These are phyloP conservation scores for Poecilia latipinna DNA, from an alignment of 2,113 vertebrate genomes.

Conservation along the genomic window DNA sequence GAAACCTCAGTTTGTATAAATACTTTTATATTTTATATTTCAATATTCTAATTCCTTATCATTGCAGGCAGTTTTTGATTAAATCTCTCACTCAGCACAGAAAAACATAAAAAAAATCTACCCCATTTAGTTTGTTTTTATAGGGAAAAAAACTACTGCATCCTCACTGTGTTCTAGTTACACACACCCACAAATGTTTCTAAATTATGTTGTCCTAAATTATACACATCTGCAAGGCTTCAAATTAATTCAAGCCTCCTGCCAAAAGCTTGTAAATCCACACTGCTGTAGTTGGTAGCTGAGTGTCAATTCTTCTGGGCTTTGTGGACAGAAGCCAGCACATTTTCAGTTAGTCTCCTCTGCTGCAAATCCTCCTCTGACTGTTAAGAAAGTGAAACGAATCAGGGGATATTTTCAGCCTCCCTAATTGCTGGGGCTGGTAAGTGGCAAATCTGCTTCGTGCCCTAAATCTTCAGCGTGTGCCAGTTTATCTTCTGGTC, in stretches of 20 bases:
- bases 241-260: conserved; percentile 54
- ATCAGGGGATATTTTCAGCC: conserved; percentile 47
- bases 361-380: conserved; percentile 58
- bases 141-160: background rate
- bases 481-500: conserved; percentile 40
- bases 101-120: conserved; percentile 6
- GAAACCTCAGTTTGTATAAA: too few relatives aligned
- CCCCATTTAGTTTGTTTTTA: conserved; percentile 16
- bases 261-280: conserved; percentile 66
- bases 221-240: conserved; percentile 58
- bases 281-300: conserved; percentile 40
- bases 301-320: conserved; percentile 56
- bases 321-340: conserved; percentile 44
- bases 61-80: too few relatives aligned
- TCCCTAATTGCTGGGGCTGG: conserved; percentile 59
- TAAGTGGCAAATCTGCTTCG: conserved; percentile 37
- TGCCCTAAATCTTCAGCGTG: conserved; percentile 34
- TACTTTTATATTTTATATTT: too few relatives aligned
- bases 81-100: background rate
- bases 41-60: too few relatives aligned
- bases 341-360: conserved; percentile 56
- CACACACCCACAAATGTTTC: conserved; percentile 14
- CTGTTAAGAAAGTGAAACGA: conserved; percentile 55
- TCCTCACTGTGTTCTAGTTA: background rate
- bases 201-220: conserved; percentile 37